A percentile compares a stretch with the other conserved stretches of the same genome.
These are phyloP conservation scores for Notothenia rossii DNA, from an alignment of 2,113 vertebrate species.

Conservation along the genomic window DNA sequence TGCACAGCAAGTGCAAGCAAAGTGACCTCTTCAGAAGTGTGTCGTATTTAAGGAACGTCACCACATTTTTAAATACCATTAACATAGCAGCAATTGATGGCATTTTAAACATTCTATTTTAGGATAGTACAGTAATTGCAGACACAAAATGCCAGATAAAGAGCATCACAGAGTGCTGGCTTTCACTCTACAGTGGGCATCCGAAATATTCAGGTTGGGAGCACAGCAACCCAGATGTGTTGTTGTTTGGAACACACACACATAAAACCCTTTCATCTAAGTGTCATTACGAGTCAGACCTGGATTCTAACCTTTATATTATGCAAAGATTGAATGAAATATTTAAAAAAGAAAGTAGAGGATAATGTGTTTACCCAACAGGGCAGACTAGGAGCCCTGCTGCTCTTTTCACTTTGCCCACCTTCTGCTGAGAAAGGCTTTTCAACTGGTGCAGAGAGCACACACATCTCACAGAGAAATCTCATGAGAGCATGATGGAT, in stretches of 20 bases:
- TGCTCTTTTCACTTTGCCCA: constrained; percentile 39
- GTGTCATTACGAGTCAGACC: constrained; percentile 35
- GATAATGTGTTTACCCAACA: constrained; percentile 58
- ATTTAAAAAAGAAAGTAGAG: constrained; percentile 47
- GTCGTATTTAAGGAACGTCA: not conserved
- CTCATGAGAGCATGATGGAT: constrained; percentile 46
- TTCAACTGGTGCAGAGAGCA: constrained; percentile 30
- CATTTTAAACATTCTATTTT: constrained; percentile 25
- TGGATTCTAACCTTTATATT: constrained; percentile 53
- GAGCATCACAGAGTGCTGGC: constrained; percentile 32
- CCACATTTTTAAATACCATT: not conserved
- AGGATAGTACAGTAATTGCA: constrained; percentile 24
- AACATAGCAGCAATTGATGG: constrained; percentile 9
- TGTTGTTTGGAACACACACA: constrained; percentile 28
- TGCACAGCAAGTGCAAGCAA: not conserved
- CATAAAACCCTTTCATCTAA: constrained; percentile 32
- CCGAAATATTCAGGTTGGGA: constrained; percentile 25
- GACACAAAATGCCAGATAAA: constrained; percentile 22
- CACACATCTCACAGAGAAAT: constrained; percentile 13
- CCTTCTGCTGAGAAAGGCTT: constrained; percentile 27
- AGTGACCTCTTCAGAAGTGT: not conserved
- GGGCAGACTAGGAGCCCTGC: constrained; percentile 31
- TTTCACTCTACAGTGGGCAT: constrained; percentile 45
- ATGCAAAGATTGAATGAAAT: constrained; percentile 60
- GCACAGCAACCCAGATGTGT: constrained; percentile 47